Evolutionary conservation across 2,113 vertebrate species (phyloP).

Genomic region (Onychostoma macrolepis): DNA sequence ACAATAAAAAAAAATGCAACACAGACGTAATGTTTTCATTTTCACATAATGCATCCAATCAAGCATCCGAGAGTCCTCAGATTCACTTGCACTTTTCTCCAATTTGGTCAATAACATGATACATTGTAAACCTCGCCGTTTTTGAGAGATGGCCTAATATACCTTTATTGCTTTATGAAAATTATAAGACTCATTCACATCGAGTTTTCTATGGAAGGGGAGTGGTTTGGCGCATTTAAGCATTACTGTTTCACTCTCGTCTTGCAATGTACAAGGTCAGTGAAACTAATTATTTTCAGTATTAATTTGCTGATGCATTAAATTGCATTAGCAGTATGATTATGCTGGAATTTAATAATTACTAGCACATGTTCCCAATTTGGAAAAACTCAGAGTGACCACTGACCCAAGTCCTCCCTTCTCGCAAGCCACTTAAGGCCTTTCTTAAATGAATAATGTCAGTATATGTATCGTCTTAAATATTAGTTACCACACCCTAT

Average conservation of each 20-base stretch:
- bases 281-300: constrained; percentile 78
- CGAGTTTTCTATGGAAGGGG: constrained; percentile 33
- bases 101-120: not conserved
- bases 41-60: not conserved
- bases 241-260: constrained; percentile 52
- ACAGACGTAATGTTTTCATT: not conserved
- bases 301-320: constrained; percentile 81
- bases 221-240: constrained; percentile 50
- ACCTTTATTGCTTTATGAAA: constrained; percentile 34
- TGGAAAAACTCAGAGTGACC: constrained; percentile 77
- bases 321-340: constrained; percentile 76
- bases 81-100: not conserved
- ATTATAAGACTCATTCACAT: constrained; percentile 32
- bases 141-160: not conserved
- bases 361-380: constrained; percentile 83
- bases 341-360: constrained; percentile 82
- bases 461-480: not conserved
- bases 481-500: not conserved
- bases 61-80: not conserved
- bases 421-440: constrained; percentile 62
- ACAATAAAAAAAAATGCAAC: not conserved
- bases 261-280: constrained; percentile 74
- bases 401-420: constrained; percentile 80
- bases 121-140: constrained; percentile 31
- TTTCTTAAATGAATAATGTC: constrained; percentile 51